Evolutionary conservation across 2,797 vertebrate species (phyloP).

Genomic region (Sebastes matsubarae): DNA sequence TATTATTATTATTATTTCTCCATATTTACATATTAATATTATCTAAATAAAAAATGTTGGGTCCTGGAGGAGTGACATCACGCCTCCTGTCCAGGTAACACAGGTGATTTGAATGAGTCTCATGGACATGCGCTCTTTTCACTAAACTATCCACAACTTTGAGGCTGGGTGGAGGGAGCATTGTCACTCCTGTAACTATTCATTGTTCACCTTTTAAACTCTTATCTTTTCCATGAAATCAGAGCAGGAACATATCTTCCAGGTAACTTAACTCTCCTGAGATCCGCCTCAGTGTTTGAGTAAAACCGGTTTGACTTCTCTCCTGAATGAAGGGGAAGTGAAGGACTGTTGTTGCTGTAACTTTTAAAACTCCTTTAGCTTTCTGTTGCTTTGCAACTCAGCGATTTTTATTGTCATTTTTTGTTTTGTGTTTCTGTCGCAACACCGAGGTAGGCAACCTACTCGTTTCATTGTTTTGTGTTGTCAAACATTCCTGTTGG

Average conservation of each 20-base stretch:
- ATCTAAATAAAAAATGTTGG: no score
- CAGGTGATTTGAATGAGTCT: neutral
- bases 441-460: slow-evolving; percentile 38
- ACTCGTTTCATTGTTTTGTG: neutral
- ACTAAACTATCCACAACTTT: neutral
- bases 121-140: neutral
- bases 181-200: neutral
- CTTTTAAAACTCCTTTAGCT: neutral
- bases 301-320: neutral
- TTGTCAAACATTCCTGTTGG: slow-evolving; percentile 28
- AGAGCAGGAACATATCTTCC: neutral
- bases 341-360: neutral
- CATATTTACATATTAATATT: no score
- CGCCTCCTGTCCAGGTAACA: neutral
- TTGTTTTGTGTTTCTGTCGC: neutral
- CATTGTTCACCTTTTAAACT: neutral
- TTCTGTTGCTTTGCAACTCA: neutral
- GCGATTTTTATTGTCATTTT: neutral
- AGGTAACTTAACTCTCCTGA: neutral
- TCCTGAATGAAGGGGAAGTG: neutral
- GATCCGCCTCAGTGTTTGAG: neutral
- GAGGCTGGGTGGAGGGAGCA: neutral
- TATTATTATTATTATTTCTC: no score
- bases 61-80: no score
- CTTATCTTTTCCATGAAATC: neutral